These are phyloP conservation scores for Tupaia tana DNA, from an alignment of 2,113 vertebrate species.

Conservation along the genomic window DNA sequence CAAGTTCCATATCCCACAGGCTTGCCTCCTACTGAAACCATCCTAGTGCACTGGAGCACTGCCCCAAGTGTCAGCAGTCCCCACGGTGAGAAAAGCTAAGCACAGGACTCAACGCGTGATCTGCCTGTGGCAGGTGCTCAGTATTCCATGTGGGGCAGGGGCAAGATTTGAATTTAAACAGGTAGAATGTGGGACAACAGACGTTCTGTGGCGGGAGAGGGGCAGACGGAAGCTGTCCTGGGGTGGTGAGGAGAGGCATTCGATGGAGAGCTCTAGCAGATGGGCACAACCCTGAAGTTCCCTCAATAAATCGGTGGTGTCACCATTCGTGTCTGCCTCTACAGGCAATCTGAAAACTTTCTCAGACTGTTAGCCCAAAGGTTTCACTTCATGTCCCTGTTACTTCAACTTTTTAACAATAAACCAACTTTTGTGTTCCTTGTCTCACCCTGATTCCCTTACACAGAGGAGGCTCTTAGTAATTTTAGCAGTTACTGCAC, in stretches of 20 bases:
- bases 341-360: rapidly evolving
- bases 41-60: neutral
- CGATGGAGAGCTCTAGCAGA: neutral
- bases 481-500: neutral
- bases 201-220: slow-evolving; percentile 38
- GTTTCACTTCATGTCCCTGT: neutral
- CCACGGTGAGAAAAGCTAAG: neutral
- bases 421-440: neutral
- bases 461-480: neutral
- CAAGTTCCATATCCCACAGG: neutral
- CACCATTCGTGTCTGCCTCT: rapidly evolving
- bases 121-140: neutral
- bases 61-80: neutral
- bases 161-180: slow-evolving; percentile 33
- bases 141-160: neutral
- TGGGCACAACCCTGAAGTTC: neutral
- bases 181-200: neutral
- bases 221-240: too few species aligned
- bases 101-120: neutral
- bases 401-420: neutral
- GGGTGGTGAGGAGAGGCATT: neutral
- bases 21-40: slow-evolving; percentile 8
- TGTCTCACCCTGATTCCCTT: neutral
- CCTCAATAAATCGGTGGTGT: neutral
- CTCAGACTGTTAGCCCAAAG: neutral